A percentile compares a stretch with the other conserved stretches of the same genome.
Conservation (phyloP, 2,797 vertebrate species). For the Mormyrops boulengeri region DNA sequence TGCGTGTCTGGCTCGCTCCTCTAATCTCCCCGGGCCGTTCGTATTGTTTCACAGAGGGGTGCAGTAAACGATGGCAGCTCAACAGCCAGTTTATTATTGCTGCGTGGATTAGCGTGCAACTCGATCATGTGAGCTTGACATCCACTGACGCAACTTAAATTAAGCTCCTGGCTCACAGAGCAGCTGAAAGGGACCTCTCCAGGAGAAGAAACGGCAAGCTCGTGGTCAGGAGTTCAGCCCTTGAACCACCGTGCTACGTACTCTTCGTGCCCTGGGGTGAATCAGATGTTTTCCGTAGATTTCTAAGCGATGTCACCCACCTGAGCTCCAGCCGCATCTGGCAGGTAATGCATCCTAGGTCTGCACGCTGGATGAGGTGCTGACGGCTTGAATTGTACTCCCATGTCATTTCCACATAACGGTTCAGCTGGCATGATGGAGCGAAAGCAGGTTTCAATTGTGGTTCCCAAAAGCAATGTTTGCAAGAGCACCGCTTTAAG, state of each 20-base stretch:
- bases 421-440: background rate
- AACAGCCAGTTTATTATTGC: constrained; percentile 1
- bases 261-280: background rate
- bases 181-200: background rate
- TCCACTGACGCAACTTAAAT: constrained; percentile 5
- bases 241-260: background rate
- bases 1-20: background rate
- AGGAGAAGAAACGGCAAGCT: background rate
- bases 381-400: background rate
- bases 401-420: background rate
- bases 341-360: background rate
- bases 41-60: background rate
- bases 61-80: background rate
- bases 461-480: background rate
- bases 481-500: background rate
- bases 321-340: background rate
- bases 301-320: background rate
- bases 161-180: background rate
- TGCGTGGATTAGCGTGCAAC: constrained; percentile 1
- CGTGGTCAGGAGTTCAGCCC: background rate
- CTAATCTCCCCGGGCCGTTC: background rate
- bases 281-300: background rate
- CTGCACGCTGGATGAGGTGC: background rate
- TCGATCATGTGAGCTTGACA: constrained; percentile 6
- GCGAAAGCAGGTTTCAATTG: background rate